Percentiles rank a stretch among this genome's conserved stretches.
These are phyloP conservation scores for Gobiocypris rarus DNA, from an alignment of 2,113 vertebrate species.

Conservation along the genomic window DNA sequence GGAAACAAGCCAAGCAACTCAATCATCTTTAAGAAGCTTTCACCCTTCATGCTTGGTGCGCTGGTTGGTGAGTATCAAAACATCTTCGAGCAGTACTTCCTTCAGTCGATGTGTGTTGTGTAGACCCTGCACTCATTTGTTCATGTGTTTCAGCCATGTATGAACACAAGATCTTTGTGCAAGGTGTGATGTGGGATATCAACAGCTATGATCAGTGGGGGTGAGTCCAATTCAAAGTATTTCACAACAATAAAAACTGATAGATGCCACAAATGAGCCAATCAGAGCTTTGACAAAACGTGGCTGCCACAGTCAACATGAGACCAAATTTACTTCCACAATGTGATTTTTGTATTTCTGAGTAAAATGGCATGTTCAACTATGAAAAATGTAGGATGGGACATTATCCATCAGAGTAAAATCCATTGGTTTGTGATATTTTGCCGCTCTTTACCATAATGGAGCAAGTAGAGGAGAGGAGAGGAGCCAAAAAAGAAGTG, in stretches of 20 bases:
- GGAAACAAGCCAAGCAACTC: slow-evolving; percentile 98
- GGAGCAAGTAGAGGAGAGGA: too few species aligned
- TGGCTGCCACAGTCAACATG: too few species aligned
- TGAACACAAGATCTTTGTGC: slow-evolving; percentile 98
- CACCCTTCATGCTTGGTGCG: slow-evolving; percentile 88
- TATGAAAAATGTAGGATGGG: too few species aligned
- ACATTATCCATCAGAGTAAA: too few species aligned
- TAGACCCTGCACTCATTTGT: not conserved
- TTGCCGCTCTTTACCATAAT: too few species aligned
- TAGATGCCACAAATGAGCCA: too few species aligned
- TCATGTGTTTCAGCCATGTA: slow-evolving; percentile 87
- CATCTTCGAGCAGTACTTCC: not conserved
- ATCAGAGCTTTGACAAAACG: too few species aligned
- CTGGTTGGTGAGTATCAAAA: slow-evolving; percentile 83
- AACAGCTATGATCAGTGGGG: slow-evolving; percentile 99
- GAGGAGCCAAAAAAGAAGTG: too few species aligned
- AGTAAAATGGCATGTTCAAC: too few species aligned
- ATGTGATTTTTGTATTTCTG: too few species aligned
- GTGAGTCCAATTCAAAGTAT: slow-evolving; percentile 77
- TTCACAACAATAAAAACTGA: not conserved
- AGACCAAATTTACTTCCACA: too few species aligned
- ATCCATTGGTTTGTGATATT: too few species aligned
- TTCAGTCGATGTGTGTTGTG: not conserved
- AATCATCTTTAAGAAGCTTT: slow-evolving; percentile 90
- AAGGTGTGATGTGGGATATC: slow-evolving; percentile 94